Evolutionary conservation across 2,888 invertebrate species (phyloP), one percentile per base, ranked within the genome.

Genomic region (Agrotis segetum): DNA sequence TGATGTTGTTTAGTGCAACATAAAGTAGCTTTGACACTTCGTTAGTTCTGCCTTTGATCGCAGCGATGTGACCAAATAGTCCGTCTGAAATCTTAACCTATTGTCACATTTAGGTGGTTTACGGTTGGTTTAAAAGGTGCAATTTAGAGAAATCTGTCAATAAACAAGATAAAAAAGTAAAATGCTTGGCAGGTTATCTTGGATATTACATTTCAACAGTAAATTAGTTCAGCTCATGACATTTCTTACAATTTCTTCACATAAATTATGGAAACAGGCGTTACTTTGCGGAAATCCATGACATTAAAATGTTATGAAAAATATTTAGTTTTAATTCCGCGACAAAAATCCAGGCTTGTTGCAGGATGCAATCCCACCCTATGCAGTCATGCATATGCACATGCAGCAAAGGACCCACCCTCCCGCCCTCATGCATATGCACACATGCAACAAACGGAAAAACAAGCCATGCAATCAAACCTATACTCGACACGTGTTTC

Each of bases 241-340:
- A 66, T 72, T 84, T 78, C 64, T 65, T 61, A 66, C 46, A 58
- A 67, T 74, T 74, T 73, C 56, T 34, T 68, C 61, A 74, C 66
- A 76, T n/a, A n/a, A n/a, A n/a, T n/a, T n/a, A n/a, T n/a, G n/a
- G n/a, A n/a, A n/a, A n/a, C n/a, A n/a, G n/a, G n/a, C n/a, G n/a
- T n/a, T n/a, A n/a, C n/a, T n/a, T n/a, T n/a, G n/a, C n/a, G n/a
- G n/a, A n/a, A n/a, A n/a, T n/a, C n/a, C n/a, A n/a, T n/a, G n/a
- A n/a, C n/a, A n/a, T n/a, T n/a, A n/a, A n/a, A n/a, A n/a, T n/a
- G n/a, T n/a, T n/a, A n/a, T n/a, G n/a, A n/a, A n/a, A n/a, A n/a
- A n/a, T n/a, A n/a, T n/a, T n/a, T n/a, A n/a, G n/a, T n/a, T n/a
- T n/a, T n/a, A n/a, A n/a, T n/a, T n/a, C n/a, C n/a, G n/a, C n/a